A percentile compares a stretch with the other conserved stretches of the same genome.
phyloP scores from a whole-genome alignment of 2,113 vertebrate species.

The Neopipo cinnamomea region DNA sequence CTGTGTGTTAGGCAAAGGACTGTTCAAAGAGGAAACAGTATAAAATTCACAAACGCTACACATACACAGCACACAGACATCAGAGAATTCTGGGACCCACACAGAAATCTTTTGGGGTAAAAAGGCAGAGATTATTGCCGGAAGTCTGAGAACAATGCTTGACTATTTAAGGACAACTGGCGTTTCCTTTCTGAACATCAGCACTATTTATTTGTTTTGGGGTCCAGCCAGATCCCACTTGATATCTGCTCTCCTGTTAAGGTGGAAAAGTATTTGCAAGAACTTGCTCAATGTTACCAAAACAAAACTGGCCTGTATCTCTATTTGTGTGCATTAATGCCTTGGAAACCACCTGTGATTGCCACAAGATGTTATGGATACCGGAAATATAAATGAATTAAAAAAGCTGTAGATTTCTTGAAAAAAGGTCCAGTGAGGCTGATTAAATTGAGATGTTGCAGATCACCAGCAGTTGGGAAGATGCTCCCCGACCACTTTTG shows the following conservation, averaged over 20 bases:
- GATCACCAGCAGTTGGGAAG: neutral
- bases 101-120: constrained; percentile 1
- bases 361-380: neutral
- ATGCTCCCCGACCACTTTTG: neutral
- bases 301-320: neutral
- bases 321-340: neutral
- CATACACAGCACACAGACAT: neutral
- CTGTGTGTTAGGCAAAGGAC: neutral
- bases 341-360: neutral
- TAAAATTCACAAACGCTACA: neutral
- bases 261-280: constrained; percentile 36
- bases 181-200: constrained; percentile 54
- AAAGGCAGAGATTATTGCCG: constrained; percentile 41
- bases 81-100: neutral
- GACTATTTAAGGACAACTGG: constrained; percentile 61
- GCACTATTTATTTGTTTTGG: constrained; percentile 50
- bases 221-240: constrained; percentile 14
- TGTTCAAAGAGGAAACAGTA: neutral
- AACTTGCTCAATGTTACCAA: neutral
- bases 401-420: neutral
- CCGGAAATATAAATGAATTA: neutral
- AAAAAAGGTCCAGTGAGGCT: neutral
- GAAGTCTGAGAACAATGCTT: constrained; percentile 63
- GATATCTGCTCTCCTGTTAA: constrained; percentile 25
- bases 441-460: neutral